Evolutionary conservation across 1,140 invertebrate species (phyloP), one percentile per base, ranked within the genome.

Genomic region (Ceratoteleas bidentatus): DNA sequence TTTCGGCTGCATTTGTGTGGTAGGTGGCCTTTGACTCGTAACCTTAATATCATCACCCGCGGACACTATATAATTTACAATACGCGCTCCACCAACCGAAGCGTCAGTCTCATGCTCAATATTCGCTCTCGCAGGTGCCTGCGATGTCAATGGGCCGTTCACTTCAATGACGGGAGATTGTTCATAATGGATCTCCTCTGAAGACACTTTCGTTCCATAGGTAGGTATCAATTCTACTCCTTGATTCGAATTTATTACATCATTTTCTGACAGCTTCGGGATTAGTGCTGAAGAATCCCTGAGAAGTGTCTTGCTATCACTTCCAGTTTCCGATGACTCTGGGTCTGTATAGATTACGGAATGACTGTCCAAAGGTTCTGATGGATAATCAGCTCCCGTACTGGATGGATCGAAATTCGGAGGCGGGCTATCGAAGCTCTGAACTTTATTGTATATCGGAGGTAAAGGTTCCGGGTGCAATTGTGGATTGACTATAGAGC

Each of bases 141-240:
- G 36, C 3, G 79, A 49, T 9, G 15, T 56, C 13, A 34, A 40
- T n/a, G 13, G 58, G 15, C 6, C 36, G 14, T 58, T 81, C 14
- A 88, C 34, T 54, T 88, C 87, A 33, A 88, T 87, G 13, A 87
- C 61, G 0, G 86, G 83, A 2, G 87, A 88, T 32, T 86, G 62
- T 38, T 87, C 70, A 38, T 78, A 85, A 57, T 88, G 87, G 38
- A 88, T 84, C 3, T 70, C 68, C 40, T 78, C 76, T 0, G 84
- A 72, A 6, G 78, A 66, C 10, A 84, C 13, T 11, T 84, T 68
- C 0, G 50, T 65, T 1, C 76, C 83, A 40, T 65, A 73, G 6
- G 73, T 53, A 50, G 82, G 77, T 60, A 84, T 40, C 0, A 82
- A 52, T 45, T 82, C 73, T 0, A 76, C 34, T 24, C 24, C 24